These are phyloP conservation scores for Teleogryllus oceanicus DNA, from an alignment of 2,888 invertebrate species.

Conservation along the genomic window DNA sequence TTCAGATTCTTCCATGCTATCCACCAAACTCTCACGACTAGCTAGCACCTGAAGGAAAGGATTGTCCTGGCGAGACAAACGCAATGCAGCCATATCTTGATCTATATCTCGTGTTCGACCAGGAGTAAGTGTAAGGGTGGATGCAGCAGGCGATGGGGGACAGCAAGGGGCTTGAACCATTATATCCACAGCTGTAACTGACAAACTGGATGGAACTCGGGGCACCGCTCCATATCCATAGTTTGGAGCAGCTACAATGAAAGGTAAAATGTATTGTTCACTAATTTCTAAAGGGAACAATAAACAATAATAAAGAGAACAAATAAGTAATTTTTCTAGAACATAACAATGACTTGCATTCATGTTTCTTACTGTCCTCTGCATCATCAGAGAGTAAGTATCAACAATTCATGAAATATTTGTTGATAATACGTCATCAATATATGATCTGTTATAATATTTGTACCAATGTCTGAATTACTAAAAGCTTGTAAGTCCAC, in stretches of 20 bases:
- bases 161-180: conserved; percentile 40
- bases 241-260: conserved; percentile 27
- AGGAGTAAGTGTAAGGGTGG: conserved; percentile 67
- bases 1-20: conserved; percentile 69
- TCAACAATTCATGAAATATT: no score
- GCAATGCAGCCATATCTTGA: conserved; percentile 78
- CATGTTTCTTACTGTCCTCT: not conserved
- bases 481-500: no score
- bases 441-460: no score
- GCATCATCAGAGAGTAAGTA: no score
- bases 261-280: not conserved
- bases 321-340: not conserved
- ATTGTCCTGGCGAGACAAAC: conserved; percentile 78
- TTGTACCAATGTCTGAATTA: no score
- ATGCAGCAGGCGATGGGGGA: conserved; percentile 56
- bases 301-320: no score
- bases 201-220: conserved; percentile 51
- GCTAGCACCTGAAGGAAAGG: conserved; percentile 78
- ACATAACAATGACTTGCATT: not conserved
- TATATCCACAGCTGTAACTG: conserved; percentile 48
- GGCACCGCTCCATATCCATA: conserved; percentile 41
- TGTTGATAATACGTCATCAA: no score
- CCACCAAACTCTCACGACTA: conserved; percentile 73
- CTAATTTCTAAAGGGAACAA: not conserved
- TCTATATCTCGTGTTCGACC: conserved; percentile 74